Conservation (phyloP, 2,797 vertebrate species). For the Iguana delicatissima region DNA sequence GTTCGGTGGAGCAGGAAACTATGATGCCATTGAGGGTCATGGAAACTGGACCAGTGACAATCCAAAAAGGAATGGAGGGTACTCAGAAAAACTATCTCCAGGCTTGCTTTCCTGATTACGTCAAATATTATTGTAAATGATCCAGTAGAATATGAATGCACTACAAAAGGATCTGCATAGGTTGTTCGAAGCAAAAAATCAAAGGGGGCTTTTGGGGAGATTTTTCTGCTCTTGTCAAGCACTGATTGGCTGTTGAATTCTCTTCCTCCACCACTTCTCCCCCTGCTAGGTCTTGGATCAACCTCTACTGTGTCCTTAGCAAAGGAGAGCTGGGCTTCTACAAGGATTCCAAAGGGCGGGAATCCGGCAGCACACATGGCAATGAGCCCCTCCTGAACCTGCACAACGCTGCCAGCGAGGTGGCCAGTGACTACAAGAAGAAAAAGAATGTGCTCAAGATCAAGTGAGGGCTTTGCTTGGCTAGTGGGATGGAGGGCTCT, state of each 20-base stretch:
- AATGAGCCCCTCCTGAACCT: conserved; percentile 90
- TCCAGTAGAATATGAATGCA: neutral
- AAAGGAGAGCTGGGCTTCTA: conserved; percentile 96
- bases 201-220: neutral
- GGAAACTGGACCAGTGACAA: neutral
- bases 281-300: conserved; percentile 91
- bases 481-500: too few species aligned
- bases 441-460: conserved; percentile 98
- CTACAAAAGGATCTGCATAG: neutral
- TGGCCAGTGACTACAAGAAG: conserved; percentile 96
- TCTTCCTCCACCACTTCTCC: neutral
- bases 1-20: neutral
- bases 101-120: neutral
- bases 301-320: conserved; percentile 94
- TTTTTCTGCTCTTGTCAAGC: neutral
- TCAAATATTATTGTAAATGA: neutral
- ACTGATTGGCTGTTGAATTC: neutral
- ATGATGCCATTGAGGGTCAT: neutral
- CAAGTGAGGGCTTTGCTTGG: conserved; percentile 81
- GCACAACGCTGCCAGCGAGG: conserved; percentile 86
- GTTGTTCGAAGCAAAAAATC: neutral
- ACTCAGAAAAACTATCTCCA: neutral
- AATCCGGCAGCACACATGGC: conserved; percentile 84
- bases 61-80: neutral
- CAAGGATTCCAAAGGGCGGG: conserved; percentile 90